Conservation (phyloP, 2,888 invertebrate species). For the Tipula unca region DNA sequence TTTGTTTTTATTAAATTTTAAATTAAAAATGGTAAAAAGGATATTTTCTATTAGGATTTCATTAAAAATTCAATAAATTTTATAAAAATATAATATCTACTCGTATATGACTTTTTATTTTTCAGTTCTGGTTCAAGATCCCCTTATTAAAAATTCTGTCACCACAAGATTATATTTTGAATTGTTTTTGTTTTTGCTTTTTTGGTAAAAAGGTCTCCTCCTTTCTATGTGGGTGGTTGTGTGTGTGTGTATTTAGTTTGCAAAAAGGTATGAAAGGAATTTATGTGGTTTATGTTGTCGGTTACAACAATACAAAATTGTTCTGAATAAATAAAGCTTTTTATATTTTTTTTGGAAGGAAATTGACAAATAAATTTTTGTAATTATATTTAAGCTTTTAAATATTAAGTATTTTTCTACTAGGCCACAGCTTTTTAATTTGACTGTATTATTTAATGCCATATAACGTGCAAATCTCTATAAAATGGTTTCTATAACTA, state of each 20-base stretch:
- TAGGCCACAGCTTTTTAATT: too few relatives aligned
- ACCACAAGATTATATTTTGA: neutral
- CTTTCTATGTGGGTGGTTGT: neutral
- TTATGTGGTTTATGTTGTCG: neutral
- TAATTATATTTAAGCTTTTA: neutral
- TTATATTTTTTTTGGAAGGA: neutral
- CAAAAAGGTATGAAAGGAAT: neutral
- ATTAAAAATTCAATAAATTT: slow-evolving; percentile 9
- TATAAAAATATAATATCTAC: too few relatives aligned
- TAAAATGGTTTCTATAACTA: too few relatives aligned
- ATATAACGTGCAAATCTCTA: too few relatives aligned
- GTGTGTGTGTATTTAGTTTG: neutral
- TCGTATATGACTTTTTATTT: neutral
- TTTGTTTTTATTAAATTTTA: neutral
- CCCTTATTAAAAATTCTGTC: neutral
- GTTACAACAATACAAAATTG: neutral
- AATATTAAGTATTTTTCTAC: neutral
- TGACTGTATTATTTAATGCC: neutral
- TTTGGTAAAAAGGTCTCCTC: neutral
- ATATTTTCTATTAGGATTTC: neutral
- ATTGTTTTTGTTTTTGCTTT: neutral
- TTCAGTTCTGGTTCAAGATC: neutral
- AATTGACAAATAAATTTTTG: neutral
- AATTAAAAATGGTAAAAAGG: neutral
- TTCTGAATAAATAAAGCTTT: neutral